Evolutionary conservation across 2,888 invertebrate species (phyloP), one percentile per base, ranked within the genome.

Genomic region (Orchesellides sinensis): DNA sequence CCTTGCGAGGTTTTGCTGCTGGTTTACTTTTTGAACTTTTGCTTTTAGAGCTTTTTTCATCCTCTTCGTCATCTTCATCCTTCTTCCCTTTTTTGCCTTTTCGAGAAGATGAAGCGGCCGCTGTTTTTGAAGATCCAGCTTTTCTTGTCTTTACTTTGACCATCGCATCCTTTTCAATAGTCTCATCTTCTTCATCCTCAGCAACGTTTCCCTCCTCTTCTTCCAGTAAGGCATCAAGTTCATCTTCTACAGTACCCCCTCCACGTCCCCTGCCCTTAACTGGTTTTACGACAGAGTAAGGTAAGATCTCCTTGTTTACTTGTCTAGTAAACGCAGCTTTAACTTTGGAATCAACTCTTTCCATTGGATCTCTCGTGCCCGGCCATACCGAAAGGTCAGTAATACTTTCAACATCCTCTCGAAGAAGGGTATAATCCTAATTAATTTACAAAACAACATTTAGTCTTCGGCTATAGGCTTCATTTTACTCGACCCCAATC

Each of bases 241-340:
- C 83, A 88, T 90, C 91, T 6, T 90, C 90, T 23, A 89, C 89
- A 0, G 90, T 91, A 56, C 92, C 92, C 72, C 86, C 86, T 77
- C 93, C 92, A 72, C 86, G 86, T 75, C 93, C 94, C 88, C 93
- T 93, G 87, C 93, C 93, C 4, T 93, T 90, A 0, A 91, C 91
- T 4, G 92, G 91, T 54, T 92, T 91, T 10, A 93, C 89, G 10
- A 96, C 93, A 90, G 97, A 98, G 0, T 97, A 96, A 73, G 95
- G 92, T 74, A 95, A 92, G 0, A 93, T 92, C 85, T 94, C 94
- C 90, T 98, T 98, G 90, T 99, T 99, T 90, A 96, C 97, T 0
- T 95, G 92, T 52, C 98, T 93, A 0, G 99, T 99, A 90, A 99
- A 94, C 0, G 98, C 96, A 0, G 97, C 94, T 91, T 99, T 99